A percentile compares a stretch with the other conserved stretches of the same genome.
Evolutionary conservation across 2,888 invertebrate genomes (phyloP).

Genomic region (Esperia sulphurella): DNA sequence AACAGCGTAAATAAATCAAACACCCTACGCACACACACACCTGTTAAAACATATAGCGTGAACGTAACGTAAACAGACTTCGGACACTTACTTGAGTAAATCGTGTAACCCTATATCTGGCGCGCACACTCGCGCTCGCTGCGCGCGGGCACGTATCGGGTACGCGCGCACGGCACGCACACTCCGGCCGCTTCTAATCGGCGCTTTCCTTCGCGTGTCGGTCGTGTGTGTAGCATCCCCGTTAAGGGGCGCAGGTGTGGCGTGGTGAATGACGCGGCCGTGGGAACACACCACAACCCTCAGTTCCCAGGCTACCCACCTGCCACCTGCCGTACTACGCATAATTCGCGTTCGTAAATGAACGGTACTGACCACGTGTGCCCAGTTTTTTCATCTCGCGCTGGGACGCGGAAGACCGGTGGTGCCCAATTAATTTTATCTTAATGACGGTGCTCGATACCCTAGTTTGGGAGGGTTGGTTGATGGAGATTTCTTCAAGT

Average conservation of each 20-base stretch:
- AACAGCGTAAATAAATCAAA: slow-evolving; percentile 17
- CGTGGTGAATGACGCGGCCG: slow-evolving; percentile 71
- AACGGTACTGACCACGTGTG: slow-evolving; percentile 79
- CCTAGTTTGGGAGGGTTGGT: slow-evolving; percentile 27
- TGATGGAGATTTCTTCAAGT: slow-evolving; percentile 41
- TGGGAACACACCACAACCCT: slow-evolving; percentile 73
- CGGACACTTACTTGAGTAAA: slow-evolving; percentile 47
- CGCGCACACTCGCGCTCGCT: slow-evolving; percentile 1
- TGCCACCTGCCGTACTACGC: slow-evolving; percentile 78
- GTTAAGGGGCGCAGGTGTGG: slow-evolving; percentile 76
- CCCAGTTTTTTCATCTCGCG: slow-evolving; percentile 54
- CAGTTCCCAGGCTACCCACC: slow-evolving; percentile 70
- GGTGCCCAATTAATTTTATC: slow-evolving; percentile 68
- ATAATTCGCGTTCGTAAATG: slow-evolving; percentile 78
- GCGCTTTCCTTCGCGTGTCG: slow-evolving; percentile 72
- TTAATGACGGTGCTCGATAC: slow-evolving; percentile 47
- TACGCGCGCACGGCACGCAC: slow-evolving; percentile 38
- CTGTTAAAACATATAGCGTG: slow-evolving; percentile 28
- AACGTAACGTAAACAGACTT: slow-evolving; percentile 46
- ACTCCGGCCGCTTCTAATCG: slow-evolving; percentile 52
- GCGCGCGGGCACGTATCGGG: slow-evolving; percentile 6
- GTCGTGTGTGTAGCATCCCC: slow-evolving; percentile 71
- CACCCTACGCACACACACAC: slow-evolving; percentile 13
- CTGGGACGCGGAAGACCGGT: slow-evolving; percentile 70
- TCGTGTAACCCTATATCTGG: slow-evolving; percentile 38